These are phyloP conservation scores for Zaprionus camerounensis DNA, from an alignment of 1,140 invertebrate genomes.

Conservation along the genomic window DNA sequence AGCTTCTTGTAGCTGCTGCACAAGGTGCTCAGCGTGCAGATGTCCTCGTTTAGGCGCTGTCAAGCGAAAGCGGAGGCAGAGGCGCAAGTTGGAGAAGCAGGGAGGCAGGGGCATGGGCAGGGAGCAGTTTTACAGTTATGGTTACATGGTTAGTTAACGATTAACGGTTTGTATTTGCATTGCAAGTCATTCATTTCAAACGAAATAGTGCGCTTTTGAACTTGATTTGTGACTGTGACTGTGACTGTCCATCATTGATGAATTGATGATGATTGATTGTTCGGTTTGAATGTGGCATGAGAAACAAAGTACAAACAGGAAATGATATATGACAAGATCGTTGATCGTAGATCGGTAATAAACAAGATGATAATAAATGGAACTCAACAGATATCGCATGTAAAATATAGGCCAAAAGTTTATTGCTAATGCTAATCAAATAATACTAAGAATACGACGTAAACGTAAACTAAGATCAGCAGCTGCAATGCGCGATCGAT, in stretches of 20 bases:
- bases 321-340: slow-evolving; percentile 32
- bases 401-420: slow-evolving; percentile 46
- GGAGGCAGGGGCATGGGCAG: slow-evolving; percentile 17
- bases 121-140: slow-evolving; percentile 31
- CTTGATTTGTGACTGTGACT: slow-evolving; percentile 79
- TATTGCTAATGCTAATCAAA: slow-evolving; percentile 47
- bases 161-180: slow-evolving; percentile 35
- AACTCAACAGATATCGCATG: slow-evolving; percentile 17
- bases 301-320: slow-evolving; percentile 40
- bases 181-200: slow-evolving; percentile 65
- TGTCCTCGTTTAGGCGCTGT: slow-evolving; percentile 85
- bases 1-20: slow-evolving; percentile 84
- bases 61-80: slow-evolving; percentile 46
- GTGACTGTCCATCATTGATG: slow-evolving; percentile 58
- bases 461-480: slow-evolving; percentile 50
- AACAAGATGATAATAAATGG: not conserved
- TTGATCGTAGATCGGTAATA: not conserved
- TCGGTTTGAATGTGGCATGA: slow-evolving; percentile 35
- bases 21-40: slow-evolving; percentile 85
- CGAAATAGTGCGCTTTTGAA: slow-evolving; percentile 77
- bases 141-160: slow-evolving; percentile 60
- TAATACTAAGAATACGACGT: slow-evolving; percentile 48
- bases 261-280: too few relatives aligned
- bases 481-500: slow-evolving; percentile 33
- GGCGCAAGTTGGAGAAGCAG: slow-evolving; percentile 16